Conservation (phyloP, 2,888 invertebrate genomes). For the Venustoraphidia nigricollis region DNA sequence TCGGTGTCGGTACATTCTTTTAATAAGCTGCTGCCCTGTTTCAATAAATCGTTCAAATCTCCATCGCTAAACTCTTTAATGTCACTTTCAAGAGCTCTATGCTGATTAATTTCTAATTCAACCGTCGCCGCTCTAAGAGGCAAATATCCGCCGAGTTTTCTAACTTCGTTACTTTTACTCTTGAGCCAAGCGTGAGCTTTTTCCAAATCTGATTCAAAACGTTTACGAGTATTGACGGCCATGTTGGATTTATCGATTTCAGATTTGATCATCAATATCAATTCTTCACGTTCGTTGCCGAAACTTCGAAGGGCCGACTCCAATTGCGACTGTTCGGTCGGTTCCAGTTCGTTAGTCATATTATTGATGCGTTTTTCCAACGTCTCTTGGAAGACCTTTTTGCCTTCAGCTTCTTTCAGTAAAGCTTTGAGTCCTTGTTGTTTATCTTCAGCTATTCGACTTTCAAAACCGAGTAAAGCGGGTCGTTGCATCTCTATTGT, state of each 20-base stretch:
- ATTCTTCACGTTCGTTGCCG: conserved; percentile 56
- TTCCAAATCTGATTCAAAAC: conserved; percentile 63
- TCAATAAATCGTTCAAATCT: conserved; percentile 56
- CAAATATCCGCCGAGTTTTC: conserved; percentile 58
- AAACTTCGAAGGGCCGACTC: conserved; percentile 58
- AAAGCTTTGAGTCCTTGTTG: conserved; percentile 56
- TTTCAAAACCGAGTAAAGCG: conserved; percentile 58
- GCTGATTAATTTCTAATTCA: conserved; percentile 64
- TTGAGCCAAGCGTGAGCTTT: conserved; percentile 70
- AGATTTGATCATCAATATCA: conserved; percentile 52
- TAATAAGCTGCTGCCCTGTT: conserved; percentile 58
- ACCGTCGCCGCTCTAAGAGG: conserved; percentile 68
- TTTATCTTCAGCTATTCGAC: conserved; percentile 58
- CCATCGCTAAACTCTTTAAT: conserved; percentile 64
- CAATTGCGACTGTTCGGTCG: conserved; percentile 65
- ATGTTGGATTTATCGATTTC: conserved; percentile 57
- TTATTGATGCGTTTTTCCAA: conserved; percentile 70
- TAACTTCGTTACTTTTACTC: conserved; percentile 56
- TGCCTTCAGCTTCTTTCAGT: conserved; percentile 71
- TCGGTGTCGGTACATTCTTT: conserved; percentile 69
- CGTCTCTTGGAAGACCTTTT: conserved; percentile 66
- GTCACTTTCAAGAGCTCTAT: conserved; percentile 59
- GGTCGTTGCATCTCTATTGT: conserved; percentile 48
- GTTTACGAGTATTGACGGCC: conserved; percentile 55
- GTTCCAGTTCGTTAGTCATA: conserved; percentile 73